Conservation (phyloP, 2,888 invertebrate species). For the Gastrophysa polygoni region DNA sequence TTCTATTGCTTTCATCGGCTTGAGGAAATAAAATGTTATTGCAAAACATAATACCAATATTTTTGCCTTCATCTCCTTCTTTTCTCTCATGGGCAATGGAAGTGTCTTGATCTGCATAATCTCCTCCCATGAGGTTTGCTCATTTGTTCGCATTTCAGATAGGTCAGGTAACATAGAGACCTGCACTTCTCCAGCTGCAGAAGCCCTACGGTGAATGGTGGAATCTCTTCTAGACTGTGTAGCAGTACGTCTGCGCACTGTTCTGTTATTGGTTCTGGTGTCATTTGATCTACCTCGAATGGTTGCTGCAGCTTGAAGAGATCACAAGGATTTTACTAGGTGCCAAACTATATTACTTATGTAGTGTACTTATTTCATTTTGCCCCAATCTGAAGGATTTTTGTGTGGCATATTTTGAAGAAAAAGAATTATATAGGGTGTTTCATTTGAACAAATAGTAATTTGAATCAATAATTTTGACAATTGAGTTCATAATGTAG, state of each 20-base stretch:
- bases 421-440: too few relatives aligned
- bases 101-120: slow-evolving; percentile 85
- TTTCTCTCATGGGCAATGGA: slow-evolving; percentile 84
- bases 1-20: too few relatives aligned
- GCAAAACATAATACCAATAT: slow-evolving; percentile 66
- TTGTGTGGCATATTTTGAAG: too few relatives aligned
- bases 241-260: slow-evolving; percentile 65
- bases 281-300: slow-evolving; percentile 68
- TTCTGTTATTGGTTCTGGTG: slow-evolving; percentile 64
- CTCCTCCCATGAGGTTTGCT: slow-evolving; percentile 84
- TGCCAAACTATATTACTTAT: too few relatives aligned
- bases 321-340: too few relatives aligned
- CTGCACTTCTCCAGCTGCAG: slow-evolving; percentile 55
- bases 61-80: slow-evolving; percentile 77
- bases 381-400: too few relatives aligned
- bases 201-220: slow-evolving; percentile 61
- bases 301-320: slow-evolving; percentile 65
- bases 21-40: too few relatives aligned
- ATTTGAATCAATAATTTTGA: too few relatives aligned
- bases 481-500: too few relatives aligned
- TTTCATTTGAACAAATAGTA: too few relatives aligned
- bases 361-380: too few relatives aligned
- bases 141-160: slow-evolving; percentile 79
- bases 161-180: slow-evolving; percentile 82
- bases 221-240: slow-evolving; percentile 62